Evolutionary conservation across 2,797 vertebrate genomes (phyloP).

Genomic region (Tarsius wallacei): DNA sequence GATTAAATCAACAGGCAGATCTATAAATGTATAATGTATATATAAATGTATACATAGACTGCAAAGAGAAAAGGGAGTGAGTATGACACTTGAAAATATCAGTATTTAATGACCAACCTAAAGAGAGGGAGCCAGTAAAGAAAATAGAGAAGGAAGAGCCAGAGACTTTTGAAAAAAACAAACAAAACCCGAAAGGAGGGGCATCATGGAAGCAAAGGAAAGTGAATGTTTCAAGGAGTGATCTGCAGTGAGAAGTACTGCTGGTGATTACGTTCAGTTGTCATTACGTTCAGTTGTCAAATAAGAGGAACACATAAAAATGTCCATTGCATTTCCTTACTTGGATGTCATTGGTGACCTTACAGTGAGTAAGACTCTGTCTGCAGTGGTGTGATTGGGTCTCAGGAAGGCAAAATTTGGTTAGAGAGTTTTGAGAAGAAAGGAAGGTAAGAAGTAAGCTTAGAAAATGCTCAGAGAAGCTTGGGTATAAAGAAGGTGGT

Average conservation of each 20-base stretch:
- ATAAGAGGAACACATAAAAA: neutral
- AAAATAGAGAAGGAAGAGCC: neutral
- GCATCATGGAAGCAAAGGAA: neutral
- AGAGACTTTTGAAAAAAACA: neutral
- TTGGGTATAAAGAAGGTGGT: conserved; percentile 1
- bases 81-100: neutral
- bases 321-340: neutral
- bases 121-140: neutral
- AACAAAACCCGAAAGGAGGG: neutral
- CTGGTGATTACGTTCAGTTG: neutral
- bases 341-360: neutral
- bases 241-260: too few species aligned
- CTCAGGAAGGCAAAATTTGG: neutral
- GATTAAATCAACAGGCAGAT: neutral
- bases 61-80: neutral
- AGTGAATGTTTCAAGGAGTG: neutral
- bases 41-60: neutral
- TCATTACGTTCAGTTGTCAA: neutral
- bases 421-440: neutral
- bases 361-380: neutral
- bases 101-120: neutral
- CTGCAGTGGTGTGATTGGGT: neutral
- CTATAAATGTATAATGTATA: neutral
- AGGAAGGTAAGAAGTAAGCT: neutral
- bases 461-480: neutral